Conservation (phyloP, 2,113 vertebrate genomes). For the Blennius ocellaris region DNA sequence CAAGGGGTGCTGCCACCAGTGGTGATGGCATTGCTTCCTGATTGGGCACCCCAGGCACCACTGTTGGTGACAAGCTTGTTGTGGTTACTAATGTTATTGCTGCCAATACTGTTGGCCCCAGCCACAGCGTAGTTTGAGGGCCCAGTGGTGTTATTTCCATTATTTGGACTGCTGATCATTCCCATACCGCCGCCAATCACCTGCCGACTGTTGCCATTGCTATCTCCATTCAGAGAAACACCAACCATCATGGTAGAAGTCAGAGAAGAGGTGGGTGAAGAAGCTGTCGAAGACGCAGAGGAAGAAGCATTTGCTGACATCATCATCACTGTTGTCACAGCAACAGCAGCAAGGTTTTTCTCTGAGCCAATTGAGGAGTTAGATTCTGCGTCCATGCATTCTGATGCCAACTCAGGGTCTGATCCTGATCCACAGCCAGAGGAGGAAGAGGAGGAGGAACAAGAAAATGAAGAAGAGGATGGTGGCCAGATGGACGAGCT, state of each 20-base stretch:
- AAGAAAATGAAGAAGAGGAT: conserved; percentile 77
- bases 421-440: conserved; percentile 83
- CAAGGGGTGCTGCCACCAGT: conserved; percentile 81
- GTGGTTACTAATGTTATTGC: conserved; percentile 91
- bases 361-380: conserved; percentile 92
- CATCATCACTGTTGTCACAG: conserved; percentile 87
- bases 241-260: conserved; percentile 80
- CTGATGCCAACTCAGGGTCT: conserved; percentile 92
- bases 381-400: conserved; percentile 96
- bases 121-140: conserved; percentile 67
- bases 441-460: conserved; percentile 76
- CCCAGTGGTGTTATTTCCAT: conserved; percentile 64
- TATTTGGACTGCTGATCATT: conserved; percentile 61
- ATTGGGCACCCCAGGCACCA: conserved; percentile 71
- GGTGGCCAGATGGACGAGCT: conserved; percentile 77
- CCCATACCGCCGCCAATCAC: conserved; percentile 60
- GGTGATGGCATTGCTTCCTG: conserved; percentile 62
- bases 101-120: conserved; percentile 82
- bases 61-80: conserved; percentile 68
- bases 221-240: conserved; percentile 81
- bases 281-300: conserved; percentile 68
- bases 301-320: conserved; percentile 79
- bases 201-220: conserved; percentile 87
- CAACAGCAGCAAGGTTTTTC: conserved; percentile 88
- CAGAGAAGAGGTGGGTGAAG: conserved; percentile 58